These are phyloP conservation scores for Protosalanx chinensis DNA, from an alignment of 2,797 vertebrate species.

Conservation along the genomic window DNA sequence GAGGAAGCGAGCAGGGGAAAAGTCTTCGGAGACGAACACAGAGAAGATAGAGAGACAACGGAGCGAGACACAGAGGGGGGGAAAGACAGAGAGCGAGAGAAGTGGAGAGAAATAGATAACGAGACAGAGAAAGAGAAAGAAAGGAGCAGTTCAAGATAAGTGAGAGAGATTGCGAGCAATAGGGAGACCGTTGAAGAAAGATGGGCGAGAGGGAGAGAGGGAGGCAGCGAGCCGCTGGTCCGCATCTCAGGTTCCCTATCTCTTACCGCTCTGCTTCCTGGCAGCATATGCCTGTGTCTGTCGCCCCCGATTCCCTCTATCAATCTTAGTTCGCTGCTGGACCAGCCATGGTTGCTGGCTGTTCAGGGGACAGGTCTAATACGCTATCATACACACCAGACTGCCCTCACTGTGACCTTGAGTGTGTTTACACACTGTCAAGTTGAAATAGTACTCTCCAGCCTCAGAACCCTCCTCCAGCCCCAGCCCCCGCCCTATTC, in stretches of 20 bases:
- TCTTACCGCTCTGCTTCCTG: slow-evolving; percentile 25
- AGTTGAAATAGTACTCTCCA: slow-evolving; percentile 36
- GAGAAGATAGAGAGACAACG: not conserved
- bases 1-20: not conserved
- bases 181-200: not conserved
- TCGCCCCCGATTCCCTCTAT: slow-evolving; percentile 5
- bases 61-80: not conserved
- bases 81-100: not conserved
- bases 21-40: too few species aligned
- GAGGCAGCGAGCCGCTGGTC: not conserved
- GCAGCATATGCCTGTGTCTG: slow-evolving; percentile 18
- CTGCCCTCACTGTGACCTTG: slow-evolving; percentile 48
- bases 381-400: slow-evolving; percentile 28
- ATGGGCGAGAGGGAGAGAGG: not conserved
- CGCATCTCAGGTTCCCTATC: not conserved
- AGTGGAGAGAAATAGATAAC: not conserved
- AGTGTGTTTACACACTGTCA: slow-evolving; percentile 33
- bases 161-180: not conserved
- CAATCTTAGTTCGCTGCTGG: slow-evolving; percentile 25
- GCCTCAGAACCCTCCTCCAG: not conserved
- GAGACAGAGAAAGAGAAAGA: not conserved
- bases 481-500: not conserved
- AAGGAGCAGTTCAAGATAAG: too few species aligned
- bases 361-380: slow-evolving; percentile 12
- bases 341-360: not conserved